Percentiles rank a stretch among this genome's conserved stretches.
Evolutionary conservation across 2,888 invertebrate genomes (phyloP).

Genomic region (Melipona beecheii): DNA sequence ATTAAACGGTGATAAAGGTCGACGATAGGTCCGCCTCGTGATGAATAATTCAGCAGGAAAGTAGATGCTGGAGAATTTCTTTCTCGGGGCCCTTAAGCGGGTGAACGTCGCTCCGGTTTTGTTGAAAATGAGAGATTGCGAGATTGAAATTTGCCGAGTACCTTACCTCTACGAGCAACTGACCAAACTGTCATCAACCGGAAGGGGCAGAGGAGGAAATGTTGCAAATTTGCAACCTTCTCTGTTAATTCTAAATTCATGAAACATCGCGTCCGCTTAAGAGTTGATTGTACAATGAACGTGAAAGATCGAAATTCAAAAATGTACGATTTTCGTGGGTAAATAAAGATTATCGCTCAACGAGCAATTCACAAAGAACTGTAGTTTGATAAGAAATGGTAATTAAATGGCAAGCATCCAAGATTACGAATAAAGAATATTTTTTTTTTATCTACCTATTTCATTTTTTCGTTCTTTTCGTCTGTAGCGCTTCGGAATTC

Average conservation of each 20-base stretch:
- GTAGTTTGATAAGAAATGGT: too few species aligned
- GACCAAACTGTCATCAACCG: neutral
- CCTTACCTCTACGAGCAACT: neutral
- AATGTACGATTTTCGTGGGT: too few species aligned
- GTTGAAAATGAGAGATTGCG: conserved; percentile 6
- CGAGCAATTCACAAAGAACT: too few species aligned
- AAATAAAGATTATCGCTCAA: too few species aligned
- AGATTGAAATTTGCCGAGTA: conserved; percentile 8
- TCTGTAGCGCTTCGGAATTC: neutral
- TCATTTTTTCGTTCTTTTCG: neutral
- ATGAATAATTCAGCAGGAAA: conserved; percentile 41
- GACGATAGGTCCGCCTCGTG: conserved; percentile 6
- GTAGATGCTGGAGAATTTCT: conserved; percentile 12
- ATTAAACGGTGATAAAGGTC: conserved; percentile 42
- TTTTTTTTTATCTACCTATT: too few species aligned
- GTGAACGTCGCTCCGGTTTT: neutral
- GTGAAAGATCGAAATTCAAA: too few species aligned
- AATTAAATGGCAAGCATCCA: too few species aligned
- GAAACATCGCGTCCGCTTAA: too few species aligned
- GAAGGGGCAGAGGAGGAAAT: neutral
- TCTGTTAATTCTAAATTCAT: neutral
- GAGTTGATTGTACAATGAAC: too few species aligned
- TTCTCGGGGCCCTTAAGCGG: conserved; percentile 19
- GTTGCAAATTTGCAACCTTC: neutral
- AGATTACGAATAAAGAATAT: too few species aligned